A percentile compares a stretch with the other conserved stretches of the same genome.
These are phyloP conservation scores for Bucorvus abyssinicus DNA, from an alignment of 2,797 vertebrate species.

Conservation along the genomic window DNA sequence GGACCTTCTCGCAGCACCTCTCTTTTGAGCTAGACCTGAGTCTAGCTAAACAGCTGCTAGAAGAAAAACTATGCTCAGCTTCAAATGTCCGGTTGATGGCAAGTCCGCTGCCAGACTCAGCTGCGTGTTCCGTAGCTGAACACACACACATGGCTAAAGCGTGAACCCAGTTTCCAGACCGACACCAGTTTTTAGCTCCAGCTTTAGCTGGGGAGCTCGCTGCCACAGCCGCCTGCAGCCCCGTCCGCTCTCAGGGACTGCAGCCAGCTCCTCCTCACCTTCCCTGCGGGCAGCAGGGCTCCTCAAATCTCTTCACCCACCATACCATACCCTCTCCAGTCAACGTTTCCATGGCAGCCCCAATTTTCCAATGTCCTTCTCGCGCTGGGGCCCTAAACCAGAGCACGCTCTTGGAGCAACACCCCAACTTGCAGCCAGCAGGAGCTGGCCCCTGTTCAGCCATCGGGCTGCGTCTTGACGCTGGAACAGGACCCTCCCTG, in stretches of 20 bases:
- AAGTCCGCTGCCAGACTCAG: rapidly evolving
- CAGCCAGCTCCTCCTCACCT: neutral
- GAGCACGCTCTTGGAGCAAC: neutral
- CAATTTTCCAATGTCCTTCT: neutral
- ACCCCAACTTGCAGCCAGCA: neutral
- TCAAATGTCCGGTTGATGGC: neutral
- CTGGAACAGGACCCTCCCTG: neutral
- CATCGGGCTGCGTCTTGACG: neutral
- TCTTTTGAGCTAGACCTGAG: neutral
- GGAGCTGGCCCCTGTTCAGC: neutral
- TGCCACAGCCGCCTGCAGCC: neutral
- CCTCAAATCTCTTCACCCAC: neutral
- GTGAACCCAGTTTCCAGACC: neutral
- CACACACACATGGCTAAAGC: neutral
- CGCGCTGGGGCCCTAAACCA: neutral
- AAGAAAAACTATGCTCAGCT: neutral
- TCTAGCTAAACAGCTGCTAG: neutral
- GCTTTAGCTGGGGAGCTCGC: neutral
- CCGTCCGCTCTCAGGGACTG: neutral
- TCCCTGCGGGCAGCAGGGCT: neutral
- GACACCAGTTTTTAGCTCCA: neutral
- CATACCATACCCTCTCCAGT: neutral
- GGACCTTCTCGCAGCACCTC: neutral
- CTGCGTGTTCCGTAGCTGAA: neutral
- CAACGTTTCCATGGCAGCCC: neutral